Evolutionary conservation across 30 jellyfish, hydroid and myxozoan species (phyloP).

Genomic region (Catostylus mosaicus): DNA sequence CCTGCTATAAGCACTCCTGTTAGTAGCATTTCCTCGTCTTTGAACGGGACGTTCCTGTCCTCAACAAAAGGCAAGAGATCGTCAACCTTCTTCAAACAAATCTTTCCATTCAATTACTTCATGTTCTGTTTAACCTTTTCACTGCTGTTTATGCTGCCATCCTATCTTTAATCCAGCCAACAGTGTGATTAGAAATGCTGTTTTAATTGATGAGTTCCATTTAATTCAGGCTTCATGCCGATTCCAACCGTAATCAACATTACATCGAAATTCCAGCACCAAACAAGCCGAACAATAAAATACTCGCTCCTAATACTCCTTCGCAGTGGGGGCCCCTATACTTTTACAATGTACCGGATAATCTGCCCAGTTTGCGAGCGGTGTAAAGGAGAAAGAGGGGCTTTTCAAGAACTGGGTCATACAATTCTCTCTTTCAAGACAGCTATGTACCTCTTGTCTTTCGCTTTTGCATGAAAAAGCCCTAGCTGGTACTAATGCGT

Average conservation of each 20-base stretch:
- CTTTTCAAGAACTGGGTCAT: constrained; percentile 1
- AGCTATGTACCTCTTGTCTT: too few species aligned
- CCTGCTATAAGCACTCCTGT: too few species aligned
- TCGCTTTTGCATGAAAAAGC: too few species aligned
- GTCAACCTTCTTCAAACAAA: neutral
- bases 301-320: constrained; percentile 11
- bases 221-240: constrained; percentile 33
- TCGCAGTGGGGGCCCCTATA: constrained; percentile 9
- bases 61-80: neutral
- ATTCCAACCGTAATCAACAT: constrained; percentile 42
- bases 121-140: constrained; percentile 4
- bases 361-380: constrained; percentile 37
- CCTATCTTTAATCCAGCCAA: constrained; percentile 29
- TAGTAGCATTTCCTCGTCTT: neutral
- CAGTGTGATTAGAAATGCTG: constrained; percentile 31
- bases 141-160: constrained; percentile 27
- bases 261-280: constrained; percentile 32
- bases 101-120: neutral
- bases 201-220: constrained; percentile 21
- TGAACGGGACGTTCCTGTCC: neutral
- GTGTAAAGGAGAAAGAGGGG: constrained; percentile 27
- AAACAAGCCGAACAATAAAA: constrained; percentile 37
- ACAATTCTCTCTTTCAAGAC: neutral
- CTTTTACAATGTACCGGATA: constrained; percentile 15
- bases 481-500: too few species aligned